phyloP scores from a whole-genome alignment of 2,113 vertebrate genomes.

The Chamaetylas fuelleborni region DNA sequence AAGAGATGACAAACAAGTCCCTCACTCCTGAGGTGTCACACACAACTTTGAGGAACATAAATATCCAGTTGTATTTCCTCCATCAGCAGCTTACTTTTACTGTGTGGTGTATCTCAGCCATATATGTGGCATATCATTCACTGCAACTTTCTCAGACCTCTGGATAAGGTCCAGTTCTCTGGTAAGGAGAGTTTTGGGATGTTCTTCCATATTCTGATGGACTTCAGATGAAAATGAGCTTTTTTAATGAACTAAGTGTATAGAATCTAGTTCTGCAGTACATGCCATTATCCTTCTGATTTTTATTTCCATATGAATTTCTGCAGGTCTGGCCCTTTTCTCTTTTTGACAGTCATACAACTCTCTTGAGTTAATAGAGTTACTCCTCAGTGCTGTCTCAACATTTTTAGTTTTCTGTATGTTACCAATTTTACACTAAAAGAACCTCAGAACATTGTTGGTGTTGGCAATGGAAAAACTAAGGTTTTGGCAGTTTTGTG shows the following conservation, averaged over 20 bases:
- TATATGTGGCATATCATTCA: neutral
- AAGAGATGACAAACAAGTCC: slow-evolving; percentile 66
- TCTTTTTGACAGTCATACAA: neutral
- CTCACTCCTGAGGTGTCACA: neutral
- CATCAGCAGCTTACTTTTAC: neutral
- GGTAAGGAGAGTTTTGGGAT: neutral
- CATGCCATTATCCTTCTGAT: neutral
- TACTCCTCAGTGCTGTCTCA: neutral
- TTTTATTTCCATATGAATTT: neutral
- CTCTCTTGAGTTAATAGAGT: neutral
- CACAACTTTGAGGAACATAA: slow-evolving; percentile 31
- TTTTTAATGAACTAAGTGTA: neutral
- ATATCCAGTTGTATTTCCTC: neutral
- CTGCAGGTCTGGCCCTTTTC: neutral
- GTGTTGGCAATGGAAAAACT: slow-evolving; percentile 1
- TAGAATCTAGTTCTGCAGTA: neutral
- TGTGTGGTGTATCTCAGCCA: neutral
- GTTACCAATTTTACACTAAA: neutral
- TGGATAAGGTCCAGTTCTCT: neutral
- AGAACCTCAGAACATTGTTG: neutral
- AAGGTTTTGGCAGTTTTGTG: slow-evolving; percentile 24
- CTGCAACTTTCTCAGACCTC: neutral
- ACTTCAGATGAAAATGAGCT: neutral
- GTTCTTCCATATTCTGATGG: neutral
- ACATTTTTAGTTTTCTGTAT: neutral